These are phyloP conservation scores for Melanotaenia duboulayi DNA, from an alignment of 2,113 vertebrate species.

Conservation along the genomic window DNA sequence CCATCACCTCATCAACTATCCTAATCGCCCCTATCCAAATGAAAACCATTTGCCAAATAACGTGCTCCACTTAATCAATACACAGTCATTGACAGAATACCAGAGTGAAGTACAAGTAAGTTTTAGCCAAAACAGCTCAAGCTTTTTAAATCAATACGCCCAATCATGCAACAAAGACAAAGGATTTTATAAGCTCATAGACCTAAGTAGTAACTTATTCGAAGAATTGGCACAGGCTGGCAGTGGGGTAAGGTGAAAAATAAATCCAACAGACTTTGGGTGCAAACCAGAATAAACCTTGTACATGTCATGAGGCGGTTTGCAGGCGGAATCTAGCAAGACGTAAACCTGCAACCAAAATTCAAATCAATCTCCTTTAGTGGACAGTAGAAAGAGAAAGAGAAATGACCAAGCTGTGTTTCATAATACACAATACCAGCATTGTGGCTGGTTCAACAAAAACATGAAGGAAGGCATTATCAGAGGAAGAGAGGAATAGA, in stretches of 20 bases:
- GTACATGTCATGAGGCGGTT: constrained; percentile 45
- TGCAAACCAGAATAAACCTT: constrained; percentile 39
- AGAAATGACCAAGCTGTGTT: not conserved
- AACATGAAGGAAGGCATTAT: too few species aligned
- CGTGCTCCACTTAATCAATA: constrained; percentile 59
- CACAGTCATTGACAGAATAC: constrained; percentile 53
- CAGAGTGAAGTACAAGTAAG: constrained; percentile 36
- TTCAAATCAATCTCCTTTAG: constrained; percentile 50
- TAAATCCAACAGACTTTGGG: constrained; percentile 40
- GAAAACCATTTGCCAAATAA: constrained; percentile 62
- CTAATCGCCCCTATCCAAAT: constrained; percentile 70
- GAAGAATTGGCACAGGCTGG: constrained; percentile 15
- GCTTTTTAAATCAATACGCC: constrained; percentile 26
- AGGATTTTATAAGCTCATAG: constrained; percentile 26
- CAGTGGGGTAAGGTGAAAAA: constrained; percentile 36
- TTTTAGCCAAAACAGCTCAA: constrained; percentile 28
- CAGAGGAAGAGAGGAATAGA: too few species aligned
- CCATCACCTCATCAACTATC: constrained; percentile 71
- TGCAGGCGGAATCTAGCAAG: constrained; percentile 52
- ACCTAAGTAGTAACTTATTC: constrained; percentile 47
- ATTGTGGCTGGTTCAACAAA: too few species aligned
- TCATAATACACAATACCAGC: not conserved
- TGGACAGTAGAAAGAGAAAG: constrained; percentile 34
- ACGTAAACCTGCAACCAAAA: constrained; percentile 67
- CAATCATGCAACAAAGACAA: constrained; percentile 8